phyloP scores from a whole-genome alignment of 2,888 invertebrate genomes.

The Drosophila hamatofila region DNA sequence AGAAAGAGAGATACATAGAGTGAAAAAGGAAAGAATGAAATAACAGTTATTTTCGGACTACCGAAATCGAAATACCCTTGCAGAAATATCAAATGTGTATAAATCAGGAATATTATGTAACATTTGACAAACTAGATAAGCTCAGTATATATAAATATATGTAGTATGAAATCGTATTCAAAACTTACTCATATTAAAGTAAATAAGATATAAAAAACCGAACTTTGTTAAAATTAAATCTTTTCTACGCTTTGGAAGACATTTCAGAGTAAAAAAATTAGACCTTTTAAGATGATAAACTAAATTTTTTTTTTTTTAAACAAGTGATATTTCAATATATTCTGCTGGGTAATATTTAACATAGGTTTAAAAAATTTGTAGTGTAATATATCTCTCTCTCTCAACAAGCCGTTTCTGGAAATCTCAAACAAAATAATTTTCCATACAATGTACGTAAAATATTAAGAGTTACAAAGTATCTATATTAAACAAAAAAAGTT shows the following conservation, averaged over 20 bases:
- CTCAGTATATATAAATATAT: not conserved
- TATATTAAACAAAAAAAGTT: no score
- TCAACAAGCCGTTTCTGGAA: not conserved
- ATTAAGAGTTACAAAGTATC: not conserved
- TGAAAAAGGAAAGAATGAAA: constrained; percentile 41
- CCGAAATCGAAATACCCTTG: constrained; percentile 11
- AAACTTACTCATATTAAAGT: not conserved
- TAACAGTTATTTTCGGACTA: constrained; percentile 7
- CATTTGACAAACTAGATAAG: no score
- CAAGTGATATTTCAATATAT: constrained; percentile 2
- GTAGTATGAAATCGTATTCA: not conserved
- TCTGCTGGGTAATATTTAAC: constrained; percentile 12
- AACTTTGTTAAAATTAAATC: no score
- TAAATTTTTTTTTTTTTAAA: no score
- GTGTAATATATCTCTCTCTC: no score
- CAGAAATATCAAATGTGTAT: constrained; percentile 5
- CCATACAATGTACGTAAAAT: not conserved
- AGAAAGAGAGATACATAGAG: constrained; percentile 35
- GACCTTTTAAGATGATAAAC: not conserved
- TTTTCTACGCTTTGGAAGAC: no score
- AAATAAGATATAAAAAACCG: no score
- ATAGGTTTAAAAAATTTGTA: not conserved
- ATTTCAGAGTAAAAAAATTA: no score
- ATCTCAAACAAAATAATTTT: not conserved
- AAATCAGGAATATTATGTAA: not conserved